These are phyloP conservation scores for Ochropleura leucogaster DNA, from an alignment of 2,888 invertebrate genomes.

Conservation along the genomic window DNA sequence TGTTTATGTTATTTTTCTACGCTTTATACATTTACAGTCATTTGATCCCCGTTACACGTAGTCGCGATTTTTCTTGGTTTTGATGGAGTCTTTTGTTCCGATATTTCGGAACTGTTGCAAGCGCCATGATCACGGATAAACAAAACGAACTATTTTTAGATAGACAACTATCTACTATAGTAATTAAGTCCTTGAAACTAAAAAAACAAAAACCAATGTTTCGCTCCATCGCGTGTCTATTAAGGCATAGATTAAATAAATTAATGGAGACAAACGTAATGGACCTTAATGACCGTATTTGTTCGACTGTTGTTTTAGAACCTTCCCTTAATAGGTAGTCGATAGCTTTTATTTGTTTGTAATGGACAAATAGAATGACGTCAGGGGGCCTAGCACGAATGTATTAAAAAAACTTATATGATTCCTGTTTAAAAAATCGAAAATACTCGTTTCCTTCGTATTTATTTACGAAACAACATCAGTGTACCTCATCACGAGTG, in stretches of 20 bases:
- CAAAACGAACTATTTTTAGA: neutral
- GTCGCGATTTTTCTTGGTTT: no score
- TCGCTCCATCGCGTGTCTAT: conserved; percentile 52
- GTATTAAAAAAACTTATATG: no score
- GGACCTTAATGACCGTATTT: conserved; percentile 53
- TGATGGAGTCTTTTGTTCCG: no score
- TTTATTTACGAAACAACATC: no score
- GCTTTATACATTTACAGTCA: no score
- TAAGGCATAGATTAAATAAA: conserved; percentile 48
- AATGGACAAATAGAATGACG: neutral
- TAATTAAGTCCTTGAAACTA: conserved; percentile 15
- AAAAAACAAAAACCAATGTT: conserved; percentile 19
- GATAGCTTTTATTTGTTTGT: conserved; percentile 27
- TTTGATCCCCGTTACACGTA: no score
- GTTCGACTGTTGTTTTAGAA: conserved; percentile 46
- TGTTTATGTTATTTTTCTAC: no score
- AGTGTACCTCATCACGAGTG: no score
- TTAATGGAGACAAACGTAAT: conserved; percentile 65
- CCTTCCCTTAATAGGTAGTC: conserved; percentile 31
- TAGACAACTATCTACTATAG: neutral
- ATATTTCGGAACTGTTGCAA: neutral
- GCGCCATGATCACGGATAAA: neutral
- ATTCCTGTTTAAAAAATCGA: no score
- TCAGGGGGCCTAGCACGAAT: neutral
- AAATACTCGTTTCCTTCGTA: no score